Percentiles rank a stretch among this genome's conserved stretches.
phyloP scores from a whole-genome alignment of 1,140 invertebrate genomes.

The Penaeus japonicus region DNA sequence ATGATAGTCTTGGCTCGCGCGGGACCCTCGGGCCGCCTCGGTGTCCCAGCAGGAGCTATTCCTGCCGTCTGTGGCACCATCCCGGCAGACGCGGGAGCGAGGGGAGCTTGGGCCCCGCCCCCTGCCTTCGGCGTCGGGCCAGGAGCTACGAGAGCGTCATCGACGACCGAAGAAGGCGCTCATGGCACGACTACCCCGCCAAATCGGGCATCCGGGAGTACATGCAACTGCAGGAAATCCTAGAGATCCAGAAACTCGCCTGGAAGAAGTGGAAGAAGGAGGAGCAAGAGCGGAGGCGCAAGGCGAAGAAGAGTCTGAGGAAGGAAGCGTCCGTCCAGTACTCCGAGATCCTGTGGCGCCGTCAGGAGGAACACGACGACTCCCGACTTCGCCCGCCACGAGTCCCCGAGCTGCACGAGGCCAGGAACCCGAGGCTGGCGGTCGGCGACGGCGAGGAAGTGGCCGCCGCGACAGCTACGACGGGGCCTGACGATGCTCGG shows the following conservation, averaged over 20 bases:
- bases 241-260: neutral
- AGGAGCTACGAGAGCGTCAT: neutral
- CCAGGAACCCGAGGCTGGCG: no score
- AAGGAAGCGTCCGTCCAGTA: no score
- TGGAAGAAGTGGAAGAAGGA: neutral
- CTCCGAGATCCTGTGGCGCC: no score
- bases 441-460: no score
- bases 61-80: neutral
- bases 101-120: neutral
- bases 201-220: slow-evolving; percentile 27
- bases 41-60: neutral
- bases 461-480: no score
- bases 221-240: neutral
- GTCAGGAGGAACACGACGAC: no score
- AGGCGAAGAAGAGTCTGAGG: no score
- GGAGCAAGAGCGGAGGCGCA: neutral
- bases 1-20: neutral
- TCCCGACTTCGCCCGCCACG: no score
- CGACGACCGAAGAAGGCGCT: neutral
- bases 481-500: no score
- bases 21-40: neutral
- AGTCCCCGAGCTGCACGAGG: no score
- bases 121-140: neutral
- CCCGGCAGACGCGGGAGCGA: neutral
- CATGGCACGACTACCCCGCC: neutral